Evolutionary conservation across 2,888 invertebrate genomes (phyloP).

Genomic region (Nephrotoma guestfalica): DNA sequence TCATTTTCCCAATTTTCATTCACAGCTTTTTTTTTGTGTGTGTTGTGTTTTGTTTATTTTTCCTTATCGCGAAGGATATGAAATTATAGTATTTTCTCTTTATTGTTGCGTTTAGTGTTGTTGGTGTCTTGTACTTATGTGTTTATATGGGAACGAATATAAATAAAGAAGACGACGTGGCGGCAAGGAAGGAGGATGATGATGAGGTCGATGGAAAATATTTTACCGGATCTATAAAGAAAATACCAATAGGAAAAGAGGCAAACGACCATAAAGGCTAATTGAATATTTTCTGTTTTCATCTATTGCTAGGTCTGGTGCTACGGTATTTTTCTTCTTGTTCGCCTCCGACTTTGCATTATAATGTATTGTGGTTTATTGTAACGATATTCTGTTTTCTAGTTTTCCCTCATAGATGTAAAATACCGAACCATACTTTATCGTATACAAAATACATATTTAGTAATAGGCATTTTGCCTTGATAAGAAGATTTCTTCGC

Average conservation of each 20-base stretch:
- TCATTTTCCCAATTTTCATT: background rate
- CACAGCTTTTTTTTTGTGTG: background rate
- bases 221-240: background rate
- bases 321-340: background rate
- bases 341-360: background rate
- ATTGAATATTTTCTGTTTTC: conserved; percentile 4
- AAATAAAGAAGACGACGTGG: background rate
- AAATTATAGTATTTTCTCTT: background rate
- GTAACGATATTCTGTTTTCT: background rate
- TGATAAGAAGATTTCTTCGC: background rate
- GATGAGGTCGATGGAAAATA: background rate
- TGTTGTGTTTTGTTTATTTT: background rate
- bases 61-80: background rate
- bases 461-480: background rate
- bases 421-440: background rate
- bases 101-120: background rate
- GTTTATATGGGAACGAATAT: background rate
- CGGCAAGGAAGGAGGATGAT: background rate
- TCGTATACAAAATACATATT: background rate
- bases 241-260: background rate
- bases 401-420: background rate
- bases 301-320: background rate
- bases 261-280: conserved; percentile 4
- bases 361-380: background rate
- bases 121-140: background rate